phyloP scores from a whole-genome alignment of 92 coral and sea anemone genomes.

The Anthopleura xanthogrammica region DNA sequence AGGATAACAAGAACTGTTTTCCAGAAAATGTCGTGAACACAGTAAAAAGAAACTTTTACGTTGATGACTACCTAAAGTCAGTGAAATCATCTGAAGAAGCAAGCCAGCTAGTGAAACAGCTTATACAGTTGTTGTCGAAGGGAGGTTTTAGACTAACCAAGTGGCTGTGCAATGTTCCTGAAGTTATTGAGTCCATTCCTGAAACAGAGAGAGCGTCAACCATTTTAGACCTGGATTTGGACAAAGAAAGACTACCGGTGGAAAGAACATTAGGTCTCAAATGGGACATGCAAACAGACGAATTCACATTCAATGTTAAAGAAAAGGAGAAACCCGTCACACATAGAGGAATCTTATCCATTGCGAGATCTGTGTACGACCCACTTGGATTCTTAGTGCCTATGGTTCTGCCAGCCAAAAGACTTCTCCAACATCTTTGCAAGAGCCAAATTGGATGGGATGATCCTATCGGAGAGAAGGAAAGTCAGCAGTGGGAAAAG shows the following conservation, averaged over 20 bases:
- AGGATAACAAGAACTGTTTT: not conserved
- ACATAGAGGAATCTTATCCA: conserved; percentile 9
- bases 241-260: not conserved
- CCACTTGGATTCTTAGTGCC: conserved; percentile 22
- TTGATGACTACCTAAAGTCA: conserved; percentile 7
- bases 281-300: conserved; percentile 6
- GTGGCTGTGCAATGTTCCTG: not conserved
- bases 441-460: conserved; percentile 6
- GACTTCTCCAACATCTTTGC: conserved; percentile 15
- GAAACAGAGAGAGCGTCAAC: conserved; percentile 8
- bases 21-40: conserved; percentile 6
- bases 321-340: conserved; percentile 2
- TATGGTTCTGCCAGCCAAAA: conserved; percentile 5
- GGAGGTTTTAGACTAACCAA: conserved; percentile 7
- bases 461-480: not conserved
- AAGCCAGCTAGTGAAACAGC: not conserved
- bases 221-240: not conserved
- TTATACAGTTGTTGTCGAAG: not conserved
- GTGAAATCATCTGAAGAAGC: conserved; percentile 5
- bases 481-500: conserved; percentile 14
- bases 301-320: not conserved
- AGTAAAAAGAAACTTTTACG: conserved; percentile 11
- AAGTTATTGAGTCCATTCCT: not conserved
- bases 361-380: conserved; percentile 8
- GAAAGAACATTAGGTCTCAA: conserved; percentile 8